Conservation (phyloP, 2,888 invertebrate genomes). For the Nysson spinosus region DNA sequence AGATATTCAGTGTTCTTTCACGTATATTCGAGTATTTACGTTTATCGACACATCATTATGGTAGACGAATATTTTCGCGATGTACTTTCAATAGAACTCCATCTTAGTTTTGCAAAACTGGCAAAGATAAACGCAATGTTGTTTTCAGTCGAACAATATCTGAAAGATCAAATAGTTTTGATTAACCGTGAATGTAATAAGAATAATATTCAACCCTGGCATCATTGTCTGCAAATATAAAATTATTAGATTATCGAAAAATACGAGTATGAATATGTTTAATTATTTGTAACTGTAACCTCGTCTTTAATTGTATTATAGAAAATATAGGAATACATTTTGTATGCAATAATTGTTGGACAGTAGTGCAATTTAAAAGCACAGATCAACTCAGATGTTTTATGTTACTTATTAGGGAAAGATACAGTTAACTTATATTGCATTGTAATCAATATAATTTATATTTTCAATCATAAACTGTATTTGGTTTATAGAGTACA, state of each 20-base stretch:
- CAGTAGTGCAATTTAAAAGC: conserved; percentile 28
- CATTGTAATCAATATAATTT: too few relatives aligned
- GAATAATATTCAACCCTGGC: neutral
- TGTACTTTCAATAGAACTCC: too few relatives aligned
- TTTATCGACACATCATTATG: too few relatives aligned
- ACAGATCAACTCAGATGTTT: conserved; percentile 6
- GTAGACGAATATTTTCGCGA: too few relatives aligned
- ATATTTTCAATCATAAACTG: too few relatives aligned
- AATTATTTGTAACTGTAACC: neutral
- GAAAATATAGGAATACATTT: conserved; percentile 11
- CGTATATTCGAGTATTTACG: neutral
- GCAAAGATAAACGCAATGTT: too few relatives aligned
- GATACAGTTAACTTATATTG: too few relatives aligned
- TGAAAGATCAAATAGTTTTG: too few relatives aligned
- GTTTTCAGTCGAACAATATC: too few relatives aligned
- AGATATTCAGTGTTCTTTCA: neutral
- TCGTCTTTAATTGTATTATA: conserved; percentile 5
- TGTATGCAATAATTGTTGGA: conserved; percentile 37
- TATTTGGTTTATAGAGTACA: too few relatives aligned
- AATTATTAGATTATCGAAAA: conserved; percentile 6
- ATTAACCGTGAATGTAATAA: neutral
- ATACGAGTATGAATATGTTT: conserved; percentile 7
- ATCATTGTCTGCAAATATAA: conserved; percentile 7
- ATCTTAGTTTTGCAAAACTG: too few relatives aligned
- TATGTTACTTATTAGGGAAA: too few relatives aligned